A percentile compares a stretch with the other conserved stretches of the same genome.
phyloP scores from a whole-genome alignment of 2,888 invertebrate species.

The Suillia variegata region DNA sequence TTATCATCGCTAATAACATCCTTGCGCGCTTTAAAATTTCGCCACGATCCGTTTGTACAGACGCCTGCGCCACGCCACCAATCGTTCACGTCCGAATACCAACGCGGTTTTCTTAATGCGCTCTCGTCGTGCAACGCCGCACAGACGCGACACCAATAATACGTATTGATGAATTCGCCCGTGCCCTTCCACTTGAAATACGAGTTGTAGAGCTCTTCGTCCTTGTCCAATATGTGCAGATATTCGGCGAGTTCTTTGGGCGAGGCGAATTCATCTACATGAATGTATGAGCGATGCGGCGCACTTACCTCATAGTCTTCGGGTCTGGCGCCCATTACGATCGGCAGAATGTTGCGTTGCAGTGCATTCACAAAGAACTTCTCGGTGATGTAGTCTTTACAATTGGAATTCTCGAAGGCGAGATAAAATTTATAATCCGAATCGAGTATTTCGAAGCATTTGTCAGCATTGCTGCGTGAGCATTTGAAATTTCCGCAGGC shows the following conservation, averaged over 20 bases:
- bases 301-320: conserved; percentile 85
- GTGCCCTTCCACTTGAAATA: conserved; percentile 95
- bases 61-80: conserved; percentile 89
- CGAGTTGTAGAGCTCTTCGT: conserved; percentile 90
- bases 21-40: conserved; percentile 62
- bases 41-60: conserved; percentile 78
- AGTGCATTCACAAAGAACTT: conserved; percentile 96
- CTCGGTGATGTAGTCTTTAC: conserved; percentile 94
- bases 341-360: conserved; percentile 84
- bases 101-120: conserved; percentile 51
- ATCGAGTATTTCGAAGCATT: conserved; percentile 88
- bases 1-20: conserved; percentile 61
- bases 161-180: conserved; percentile 95
- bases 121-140: conserved; percentile 64
- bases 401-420: conserved; percentile 97
- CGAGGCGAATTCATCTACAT: conserved; percentile 92
- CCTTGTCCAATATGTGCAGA: conserved; percentile 80
- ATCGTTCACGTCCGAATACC: conserved; percentile 75
- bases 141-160: conserved; percentile 73
- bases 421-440: conserved; percentile 95
- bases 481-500: conserved; percentile 86
- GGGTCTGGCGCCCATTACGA: conserved; percentile 94
- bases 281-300: conserved; percentile 90
- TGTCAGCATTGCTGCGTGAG: conserved; percentile 77
- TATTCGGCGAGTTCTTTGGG: conserved; percentile 88